Conservation (phyloP, 2,113 vertebrate genomes). For the Xiphophorus hellerii region DNA sequence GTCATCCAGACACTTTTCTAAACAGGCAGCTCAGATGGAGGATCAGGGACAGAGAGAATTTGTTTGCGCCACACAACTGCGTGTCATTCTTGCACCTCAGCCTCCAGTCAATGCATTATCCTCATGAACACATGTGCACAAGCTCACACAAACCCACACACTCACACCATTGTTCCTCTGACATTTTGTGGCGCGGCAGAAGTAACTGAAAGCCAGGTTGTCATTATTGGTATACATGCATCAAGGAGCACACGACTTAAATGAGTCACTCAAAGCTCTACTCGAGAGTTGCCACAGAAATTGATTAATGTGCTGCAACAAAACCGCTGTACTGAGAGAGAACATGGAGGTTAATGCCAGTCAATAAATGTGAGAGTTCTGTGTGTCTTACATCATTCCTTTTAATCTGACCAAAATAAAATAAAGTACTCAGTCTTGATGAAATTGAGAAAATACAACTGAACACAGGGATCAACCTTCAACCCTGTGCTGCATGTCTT, state of each 20-base stretch:
- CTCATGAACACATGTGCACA: slow-evolving; percentile 21
- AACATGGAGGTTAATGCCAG: slow-evolving; percentile 7
- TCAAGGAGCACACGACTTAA: slow-evolving; percentile 36
- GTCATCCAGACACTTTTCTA: slow-evolving; percentile 42
- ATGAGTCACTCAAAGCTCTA: slow-evolving; percentile 45
- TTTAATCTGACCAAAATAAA: no score
- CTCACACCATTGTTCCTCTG: slow-evolving; percentile 27
- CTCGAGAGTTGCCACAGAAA: slow-evolving; percentile 35
- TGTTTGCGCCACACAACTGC: slow-evolving; percentile 52
- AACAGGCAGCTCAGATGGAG: slow-evolving; percentile 40
- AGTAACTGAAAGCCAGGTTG: slow-evolving; percentile 37
- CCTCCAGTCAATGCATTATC: slow-evolving; percentile 50
- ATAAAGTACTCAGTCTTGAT: no score
- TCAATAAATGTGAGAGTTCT: background rate
- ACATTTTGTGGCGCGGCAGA: slow-evolving; percentile 33
- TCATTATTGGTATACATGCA: slow-evolving; percentile 45
- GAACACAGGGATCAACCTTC: no score
- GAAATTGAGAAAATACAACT: no score
- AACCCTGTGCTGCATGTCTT: no score
- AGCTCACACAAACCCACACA: slow-evolving; percentile 1
- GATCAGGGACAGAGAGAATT: slow-evolving; percentile 35
- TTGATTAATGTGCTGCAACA: slow-evolving; percentile 16
- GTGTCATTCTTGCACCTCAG: slow-evolving; percentile 53
- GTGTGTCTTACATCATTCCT: no score
- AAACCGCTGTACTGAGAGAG: slow-evolving; percentile 6